Evolutionary conservation across 2,797 vertebrate genomes (phyloP).

Genomic region (Choloepus didactylus): DNA sequence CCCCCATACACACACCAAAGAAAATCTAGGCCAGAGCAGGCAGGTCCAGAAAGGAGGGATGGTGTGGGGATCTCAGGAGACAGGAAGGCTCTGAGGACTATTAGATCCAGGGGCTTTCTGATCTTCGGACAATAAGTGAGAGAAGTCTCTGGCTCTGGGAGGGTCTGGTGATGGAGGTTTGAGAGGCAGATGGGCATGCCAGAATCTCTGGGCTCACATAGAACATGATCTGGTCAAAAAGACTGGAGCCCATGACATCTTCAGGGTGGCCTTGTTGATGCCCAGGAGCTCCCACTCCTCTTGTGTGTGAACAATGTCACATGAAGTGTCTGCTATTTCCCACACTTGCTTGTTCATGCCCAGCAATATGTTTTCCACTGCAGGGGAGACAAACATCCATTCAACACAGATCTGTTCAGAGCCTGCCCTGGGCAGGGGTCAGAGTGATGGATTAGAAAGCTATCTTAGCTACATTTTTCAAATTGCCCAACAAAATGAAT

Average conservation of each 20-base stretch:
- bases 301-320: background rate
- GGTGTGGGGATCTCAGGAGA: background rate
- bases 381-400: background rate
- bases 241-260: background rate
- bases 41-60: background rate
- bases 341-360: conserved; percentile 37
- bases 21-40: background rate
- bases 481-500: background rate
- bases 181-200: background rate
- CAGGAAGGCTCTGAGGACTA: background rate
- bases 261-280: background rate
- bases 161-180: background rate
- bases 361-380: conserved; percentile 26
- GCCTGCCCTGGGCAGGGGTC: background rate
- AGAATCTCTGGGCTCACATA: background rate
- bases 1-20: background rate
- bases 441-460: background rate
- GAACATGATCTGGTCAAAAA: conserved; percentile 51
- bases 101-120: background rate
- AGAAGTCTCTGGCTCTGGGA: background rate
- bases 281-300: conserved; percentile 29
- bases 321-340: background rate
- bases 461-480: background rate
- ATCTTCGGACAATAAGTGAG: background rate
- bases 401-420: background rate